phyloP scores from a whole-genome alignment of 2,797 vertebrate genomes.

The Halcyon leucocephala region DNA sequence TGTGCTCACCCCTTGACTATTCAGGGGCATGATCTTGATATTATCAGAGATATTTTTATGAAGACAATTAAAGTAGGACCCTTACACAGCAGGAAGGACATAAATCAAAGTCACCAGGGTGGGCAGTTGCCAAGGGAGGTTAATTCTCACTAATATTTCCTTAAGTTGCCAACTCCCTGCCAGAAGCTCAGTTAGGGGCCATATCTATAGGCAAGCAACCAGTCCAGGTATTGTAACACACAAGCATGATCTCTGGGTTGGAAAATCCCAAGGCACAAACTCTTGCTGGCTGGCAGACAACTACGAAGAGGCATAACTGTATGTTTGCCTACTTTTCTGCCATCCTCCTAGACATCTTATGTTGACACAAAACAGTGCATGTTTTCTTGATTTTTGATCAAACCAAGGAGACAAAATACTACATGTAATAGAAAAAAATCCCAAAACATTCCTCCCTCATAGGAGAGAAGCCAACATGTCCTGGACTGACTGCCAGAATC shows the following conservation, averaged over 20 bases:
- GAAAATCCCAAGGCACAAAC: neutral
- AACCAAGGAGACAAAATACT: neutral
- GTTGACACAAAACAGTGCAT: neutral
- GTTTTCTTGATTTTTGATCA: neutral
- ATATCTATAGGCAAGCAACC: neutral
- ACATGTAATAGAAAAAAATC: fast-evolving
- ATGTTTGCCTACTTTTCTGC: neutral
- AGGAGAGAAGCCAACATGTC: neutral
- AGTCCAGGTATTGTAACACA: neutral
- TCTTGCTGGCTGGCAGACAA: fast-evolving
- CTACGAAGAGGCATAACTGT: neutral
- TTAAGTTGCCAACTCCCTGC: neutral
- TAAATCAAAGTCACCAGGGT: neutral
- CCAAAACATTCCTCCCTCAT: neutral
- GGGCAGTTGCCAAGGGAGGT: fast-evolving
- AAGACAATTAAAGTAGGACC: neutral
- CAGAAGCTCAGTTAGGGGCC: fast-evolving
- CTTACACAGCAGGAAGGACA: neutral
- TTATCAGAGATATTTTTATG: neutral
- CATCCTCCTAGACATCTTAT: neutral
- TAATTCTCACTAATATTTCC: neutral
- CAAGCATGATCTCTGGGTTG: neutral
- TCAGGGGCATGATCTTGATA: neutral
- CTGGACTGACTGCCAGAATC: neutral
- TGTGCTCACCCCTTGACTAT: neutral